Conservation (phyloP, 2,113 vertebrate genomes). For the Drymodes brunneopygia region DNA sequence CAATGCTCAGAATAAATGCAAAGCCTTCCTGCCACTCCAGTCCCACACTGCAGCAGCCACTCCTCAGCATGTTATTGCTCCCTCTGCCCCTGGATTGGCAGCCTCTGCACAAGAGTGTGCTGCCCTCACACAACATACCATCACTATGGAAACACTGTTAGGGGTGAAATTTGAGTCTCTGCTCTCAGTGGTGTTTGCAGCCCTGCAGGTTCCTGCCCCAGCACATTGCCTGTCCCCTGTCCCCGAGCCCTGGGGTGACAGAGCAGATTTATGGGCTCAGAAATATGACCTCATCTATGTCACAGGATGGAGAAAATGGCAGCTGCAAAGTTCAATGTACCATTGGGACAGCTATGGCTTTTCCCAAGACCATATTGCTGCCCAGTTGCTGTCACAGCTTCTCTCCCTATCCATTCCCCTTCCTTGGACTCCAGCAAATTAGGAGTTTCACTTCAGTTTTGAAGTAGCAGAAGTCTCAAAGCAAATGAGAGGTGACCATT, state of each 20-base stretch:
- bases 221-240: neutral
- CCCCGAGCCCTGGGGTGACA: neutral
- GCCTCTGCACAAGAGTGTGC: too few relatives aligned
- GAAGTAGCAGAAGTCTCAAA: neutral
- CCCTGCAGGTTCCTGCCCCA: neutral
- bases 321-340: neutral
- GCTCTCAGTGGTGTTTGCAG: neutral
- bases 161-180: neutral
- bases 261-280: neutral
- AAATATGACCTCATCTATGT: neutral
- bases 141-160: fast-evolving
- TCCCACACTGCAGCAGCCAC: fast-evolving
- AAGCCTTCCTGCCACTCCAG: neutral
- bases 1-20: neutral
- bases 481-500: neutral
- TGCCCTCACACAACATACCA: neutral
- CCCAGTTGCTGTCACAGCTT: neutral
- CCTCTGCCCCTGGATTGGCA: neutral
- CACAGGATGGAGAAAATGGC: fast-evolving
- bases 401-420: neutral
- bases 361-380: neutral
- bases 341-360: neutral
- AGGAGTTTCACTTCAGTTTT: neutral
- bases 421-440: neutral
- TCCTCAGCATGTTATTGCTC: fast-evolving